Evolutionary conservation across 2,113 vertebrate genomes (phyloP), one percentile per base, ranked within the genome.

Genomic region (Tragelaphus strepsiceros): DNA sequence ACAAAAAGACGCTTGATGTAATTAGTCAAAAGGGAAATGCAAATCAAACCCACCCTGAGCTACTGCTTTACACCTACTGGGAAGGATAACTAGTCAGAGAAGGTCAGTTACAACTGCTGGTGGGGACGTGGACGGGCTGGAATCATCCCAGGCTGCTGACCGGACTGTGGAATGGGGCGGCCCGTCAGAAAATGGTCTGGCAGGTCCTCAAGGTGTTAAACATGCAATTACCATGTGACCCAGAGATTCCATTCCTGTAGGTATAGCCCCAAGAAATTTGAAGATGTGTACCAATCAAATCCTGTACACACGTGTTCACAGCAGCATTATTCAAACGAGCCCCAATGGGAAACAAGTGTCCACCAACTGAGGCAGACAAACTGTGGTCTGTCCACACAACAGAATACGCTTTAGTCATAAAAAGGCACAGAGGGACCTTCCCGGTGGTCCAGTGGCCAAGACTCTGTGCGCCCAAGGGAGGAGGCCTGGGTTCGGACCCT

Each of bases 1-100:
- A 53, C 17, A 88, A 59, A 85, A 90, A 74, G 81, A 78, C 22
- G 19, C 43, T 82, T 86, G 46, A 14, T 26, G 13, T 35, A 62
- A 83, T n/a, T 91, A 80, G 39, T 54, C 87, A 49, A 14, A 56
- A 64, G 53, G 93, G 78, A 89, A 88, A 78, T 12, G 19, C n/a
- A 93, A 78, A 32, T 91, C 28, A 78, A 97, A 49, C 7, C 43
- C 51, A 62, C 30, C 46, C 51, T 56, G 56, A 51, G 62, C 19
- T 32, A 67, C 0, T 1, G 39, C 32, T 9, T 54, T 17, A 28
- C 2, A 54, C 15, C 64, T 85, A 39, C 43, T 0, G 77, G 14
- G 4, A 88, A 91, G 17, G 6, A 81, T 9, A 26, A 26, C 30
- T 71, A 10, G 19, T 61, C 0, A 80, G 46, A 84, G 14, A 21